Evolutionary conservation across 2,797 vertebrate species (phyloP).

Genomic region (Aeoliscus strigatus): DNA sequence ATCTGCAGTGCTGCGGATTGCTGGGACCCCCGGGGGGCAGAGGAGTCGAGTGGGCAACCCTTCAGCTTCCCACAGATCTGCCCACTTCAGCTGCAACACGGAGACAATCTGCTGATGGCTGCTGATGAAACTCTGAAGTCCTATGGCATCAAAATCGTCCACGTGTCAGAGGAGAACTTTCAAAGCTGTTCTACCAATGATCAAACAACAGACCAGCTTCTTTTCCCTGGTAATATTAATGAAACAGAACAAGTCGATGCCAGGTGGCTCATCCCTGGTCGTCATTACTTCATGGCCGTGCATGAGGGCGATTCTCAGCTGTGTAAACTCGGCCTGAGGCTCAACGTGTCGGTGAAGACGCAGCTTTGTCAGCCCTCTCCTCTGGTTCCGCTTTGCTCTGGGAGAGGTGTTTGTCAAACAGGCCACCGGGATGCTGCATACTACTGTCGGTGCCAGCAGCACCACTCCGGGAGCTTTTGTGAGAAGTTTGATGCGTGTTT

Average conservation of each 20-base stretch:
- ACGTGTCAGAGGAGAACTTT: constrained; percentile 77
- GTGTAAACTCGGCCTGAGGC: constrained; percentile 76
- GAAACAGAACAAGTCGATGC: constrained; percentile 65
- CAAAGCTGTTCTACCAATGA: constrained; percentile 62
- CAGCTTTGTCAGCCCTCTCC: constrained; percentile 75
- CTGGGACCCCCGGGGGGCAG: constrained; percentile 55
- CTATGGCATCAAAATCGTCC: constrained; percentile 77
- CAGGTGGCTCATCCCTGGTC: constrained; percentile 75
- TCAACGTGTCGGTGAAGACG: constrained; percentile 77
- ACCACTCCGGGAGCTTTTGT: constrained; percentile 79
- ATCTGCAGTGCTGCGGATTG: constrained; percentile 72
- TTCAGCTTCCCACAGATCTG: constrained; percentile 77
- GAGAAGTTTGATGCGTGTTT: constrained; percentile 75
- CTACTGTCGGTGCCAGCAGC: constrained; percentile 72
- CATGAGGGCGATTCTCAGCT: constrained; percentile 54
- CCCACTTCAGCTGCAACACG: constrained; percentile 80
- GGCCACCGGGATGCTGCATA: constrained; percentile 70
- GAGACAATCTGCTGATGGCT: constrained; percentile 76
- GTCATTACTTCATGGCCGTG: constrained; percentile 78
- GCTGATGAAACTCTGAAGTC: constrained; percentile 67
- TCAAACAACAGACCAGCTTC: constrained; percentile 53
- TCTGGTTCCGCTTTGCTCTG: constrained; percentile 75
- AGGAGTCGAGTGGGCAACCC: constrained; percentile 19
- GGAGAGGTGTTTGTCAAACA: constrained; percentile 77
- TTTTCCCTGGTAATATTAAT: constrained; percentile 69